Evolutionary conservation across 2,797 vertebrate genomes (phyloP).

Genomic region (Clarias pachynema): DNA sequence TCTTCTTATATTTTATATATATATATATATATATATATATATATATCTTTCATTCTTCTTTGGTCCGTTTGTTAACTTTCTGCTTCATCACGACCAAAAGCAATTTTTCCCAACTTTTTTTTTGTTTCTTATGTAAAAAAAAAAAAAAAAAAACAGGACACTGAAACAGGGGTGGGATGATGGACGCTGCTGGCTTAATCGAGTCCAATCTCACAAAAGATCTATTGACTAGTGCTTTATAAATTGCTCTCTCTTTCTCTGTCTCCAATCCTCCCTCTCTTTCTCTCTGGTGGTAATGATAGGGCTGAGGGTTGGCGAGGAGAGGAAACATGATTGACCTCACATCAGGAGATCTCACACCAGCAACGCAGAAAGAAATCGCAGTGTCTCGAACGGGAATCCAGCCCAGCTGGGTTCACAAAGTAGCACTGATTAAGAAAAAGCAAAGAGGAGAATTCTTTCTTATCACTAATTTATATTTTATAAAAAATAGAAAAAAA

Average conservation of each 20-base stretch:
- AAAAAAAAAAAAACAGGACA: not conserved
- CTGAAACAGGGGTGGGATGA: not conserved
- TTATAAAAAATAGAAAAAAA: not conserved
- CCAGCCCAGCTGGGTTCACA: conserved; percentile 16
- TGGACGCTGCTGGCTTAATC: conserved; percentile 63
- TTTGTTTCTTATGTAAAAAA: not conserved
- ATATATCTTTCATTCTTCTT: not conserved
- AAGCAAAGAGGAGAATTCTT: not conserved
- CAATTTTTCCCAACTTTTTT: not conserved
- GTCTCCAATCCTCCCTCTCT: conserved; percentile 7
- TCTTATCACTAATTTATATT: not conserved
- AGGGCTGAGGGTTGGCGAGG: conserved; percentile 14
- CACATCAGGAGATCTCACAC: conserved; percentile 30
- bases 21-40: no score
- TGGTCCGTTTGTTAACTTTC: not conserved
- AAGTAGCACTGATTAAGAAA: not conserved
- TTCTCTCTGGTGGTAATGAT: conserved; percentile 63
- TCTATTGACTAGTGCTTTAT: conserved; percentile 49
- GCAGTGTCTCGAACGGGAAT: not conserved
- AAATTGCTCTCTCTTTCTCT: conserved; percentile 34
- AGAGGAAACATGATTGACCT: conserved; percentile 34
- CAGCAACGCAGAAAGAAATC: not conserved
- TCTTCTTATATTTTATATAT: not conserved
- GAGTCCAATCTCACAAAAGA: conserved; percentile 55
- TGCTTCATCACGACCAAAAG: not conserved